phyloP scores from a whole-genome alignment of 2,888 invertebrate species.

The Norana najaformis region DNA sequence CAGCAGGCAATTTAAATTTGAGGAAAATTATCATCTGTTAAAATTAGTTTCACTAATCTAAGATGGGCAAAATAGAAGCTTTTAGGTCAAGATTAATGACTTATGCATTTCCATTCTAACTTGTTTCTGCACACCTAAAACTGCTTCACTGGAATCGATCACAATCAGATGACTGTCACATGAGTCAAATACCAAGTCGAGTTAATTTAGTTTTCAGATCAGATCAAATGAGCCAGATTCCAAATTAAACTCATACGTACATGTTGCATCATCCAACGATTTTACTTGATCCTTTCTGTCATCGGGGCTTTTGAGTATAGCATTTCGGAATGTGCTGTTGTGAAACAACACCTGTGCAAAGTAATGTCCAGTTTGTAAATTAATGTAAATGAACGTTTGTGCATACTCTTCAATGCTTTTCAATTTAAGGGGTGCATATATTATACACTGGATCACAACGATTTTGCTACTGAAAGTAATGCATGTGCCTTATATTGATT shows the following conservation, averaged over 20 bases:
- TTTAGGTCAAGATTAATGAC: not conserved
- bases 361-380: not conserved
- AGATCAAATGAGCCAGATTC: too few relatives aligned
- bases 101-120: too few relatives aligned
- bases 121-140: too few relatives aligned
- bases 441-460: not conserved
- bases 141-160: too few relatives aligned
- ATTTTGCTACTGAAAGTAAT: too few relatives aligned
- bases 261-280: not conserved
- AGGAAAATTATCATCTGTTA: not conserved
- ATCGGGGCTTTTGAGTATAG: conserved; percentile 67
- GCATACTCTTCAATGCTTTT: too few relatives aligned
- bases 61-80: not conserved
- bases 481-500: too few relatives aligned
- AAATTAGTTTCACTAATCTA: not conserved
- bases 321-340: conserved; percentile 66
- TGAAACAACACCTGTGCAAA: conserved; percentile 63
- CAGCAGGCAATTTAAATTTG: not conserved
- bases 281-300: not conserved
- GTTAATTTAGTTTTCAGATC: too few relatives aligned
- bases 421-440: not conserved
- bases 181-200: too few relatives aligned
- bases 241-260: not conserved
- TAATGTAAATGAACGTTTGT: too few relatives aligned
- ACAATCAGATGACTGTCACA: too few relatives aligned